phyloP scores from a whole-genome alignment of 2,888 invertebrate species.

The Leptinotarsa juncta region DNA sequence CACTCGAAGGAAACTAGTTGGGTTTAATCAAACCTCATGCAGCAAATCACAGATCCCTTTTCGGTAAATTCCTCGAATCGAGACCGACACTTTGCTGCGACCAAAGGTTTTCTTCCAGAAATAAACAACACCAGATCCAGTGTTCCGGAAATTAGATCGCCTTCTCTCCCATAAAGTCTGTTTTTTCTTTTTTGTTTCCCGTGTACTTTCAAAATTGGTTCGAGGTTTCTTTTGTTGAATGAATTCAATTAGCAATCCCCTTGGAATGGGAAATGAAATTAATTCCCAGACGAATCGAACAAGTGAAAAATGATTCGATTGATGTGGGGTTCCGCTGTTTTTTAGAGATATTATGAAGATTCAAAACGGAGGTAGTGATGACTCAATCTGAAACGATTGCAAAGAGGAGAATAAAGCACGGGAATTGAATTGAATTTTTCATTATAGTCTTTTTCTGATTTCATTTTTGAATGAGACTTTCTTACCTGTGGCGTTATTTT shows the following conservation, averaged over 20 bases:
- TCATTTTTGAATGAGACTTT: background rate
- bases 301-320: background rate
- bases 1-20: background rate
- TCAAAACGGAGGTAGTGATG: background rate
- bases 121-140: slow-evolving; percentile 10
- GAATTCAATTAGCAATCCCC: background rate
- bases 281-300: background rate
- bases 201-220: background rate
- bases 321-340: background rate
- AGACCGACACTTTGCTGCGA: background rate
- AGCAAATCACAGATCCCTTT: background rate
- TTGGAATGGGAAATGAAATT: background rate
- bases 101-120: background rate
- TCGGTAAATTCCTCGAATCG: background rate
- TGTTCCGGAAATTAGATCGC: background rate
- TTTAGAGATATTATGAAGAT: background rate
- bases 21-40: background rate
- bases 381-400: background rate
- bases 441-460: background rate
- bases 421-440: background rate
- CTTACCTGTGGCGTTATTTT: too few relatives aligned
- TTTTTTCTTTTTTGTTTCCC: background rate
- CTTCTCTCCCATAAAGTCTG: background rate
- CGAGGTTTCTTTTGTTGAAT: background rate
- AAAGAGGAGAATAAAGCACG: background rate